Evolutionary conservation across 2,113 vertebrate genomes (phyloP).

Genomic region (Chaenocephalus aceratus): DNA sequence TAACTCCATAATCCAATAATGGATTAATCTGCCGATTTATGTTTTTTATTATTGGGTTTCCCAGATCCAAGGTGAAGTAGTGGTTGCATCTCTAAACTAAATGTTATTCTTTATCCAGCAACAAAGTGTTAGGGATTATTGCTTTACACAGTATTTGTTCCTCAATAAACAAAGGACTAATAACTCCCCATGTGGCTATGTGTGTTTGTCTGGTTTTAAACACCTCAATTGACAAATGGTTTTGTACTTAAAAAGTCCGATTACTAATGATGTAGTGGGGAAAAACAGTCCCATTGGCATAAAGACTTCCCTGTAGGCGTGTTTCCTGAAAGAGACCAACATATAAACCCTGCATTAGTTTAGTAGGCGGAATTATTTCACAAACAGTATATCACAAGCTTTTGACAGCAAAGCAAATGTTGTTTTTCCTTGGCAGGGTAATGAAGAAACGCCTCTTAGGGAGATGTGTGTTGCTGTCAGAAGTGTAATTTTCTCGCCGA

Average conservation of each 20-base stretch:
- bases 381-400: slow-evolving; percentile 5
- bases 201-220: slow-evolving; percentile 8
- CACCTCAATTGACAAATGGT: not conserved
- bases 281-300: not conserved
- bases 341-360: not conserved
- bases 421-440: not conserved
- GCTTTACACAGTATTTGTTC: not conserved
- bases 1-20: no score
- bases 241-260: not conserved
- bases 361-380: not conserved
- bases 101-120: not conserved
- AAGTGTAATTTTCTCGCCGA: not conserved
- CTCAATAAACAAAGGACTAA: not conserved
- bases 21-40: no score
- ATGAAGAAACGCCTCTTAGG: not conserved
- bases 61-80: no score
- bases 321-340: slow-evolving; percentile 1
- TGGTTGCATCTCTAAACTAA: no score
- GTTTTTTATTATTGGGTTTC: no score
- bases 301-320: not conserved
- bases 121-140: not conserved
- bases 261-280: not conserved
- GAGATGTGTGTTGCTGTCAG: not conserved
- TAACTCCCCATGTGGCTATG: not conserved
- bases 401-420: not conserved